Percentiles rank a stretch among this genome's conserved stretches.
Evolutionary conservation across 2,113 vertebrate species (phyloP).

Genomic region (Tonatia bakeri): DNA sequence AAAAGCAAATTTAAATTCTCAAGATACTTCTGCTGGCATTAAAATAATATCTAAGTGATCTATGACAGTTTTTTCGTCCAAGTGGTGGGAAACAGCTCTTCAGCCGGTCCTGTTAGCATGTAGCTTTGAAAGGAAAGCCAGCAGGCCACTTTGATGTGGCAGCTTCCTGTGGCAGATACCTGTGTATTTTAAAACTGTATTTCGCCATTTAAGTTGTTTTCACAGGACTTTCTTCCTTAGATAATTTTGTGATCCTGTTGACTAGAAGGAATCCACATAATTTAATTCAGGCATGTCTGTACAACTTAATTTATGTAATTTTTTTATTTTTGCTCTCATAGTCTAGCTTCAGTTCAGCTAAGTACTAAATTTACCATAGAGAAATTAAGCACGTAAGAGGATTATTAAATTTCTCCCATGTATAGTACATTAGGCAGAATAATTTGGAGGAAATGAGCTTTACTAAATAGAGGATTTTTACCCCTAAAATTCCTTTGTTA

Average conservation of each 20-base stretch:
- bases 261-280: not conserved
- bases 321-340: slow-evolving; percentile 2
- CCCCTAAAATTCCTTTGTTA: not conserved
- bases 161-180: slow-evolving; percentile 6
- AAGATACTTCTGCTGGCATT: slow-evolving; percentile 39
- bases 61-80: not conserved
- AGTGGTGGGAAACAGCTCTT: not conserved
- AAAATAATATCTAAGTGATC: slow-evolving; percentile 15
- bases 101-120: not conserved
- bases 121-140: not conserved
- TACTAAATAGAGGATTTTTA: not conserved
- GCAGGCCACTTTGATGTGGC: not conserved
- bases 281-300: slow-evolving; percentile 31
- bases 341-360: not conserved
- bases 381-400: not conserved
- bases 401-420: slow-evolving; percentile 1
- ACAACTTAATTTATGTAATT: not conserved
- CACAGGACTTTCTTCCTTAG: slow-evolving; percentile 24
- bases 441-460: slow-evolving; percentile 46
- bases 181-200: slow-evolving; percentile 42
- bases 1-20: slow-evolving; percentile 52
- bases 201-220: slow-evolving; percentile 41
- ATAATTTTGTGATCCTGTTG: slow-evolving; percentile 27
- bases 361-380: slow-evolving; percentile 30
- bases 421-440: not conserved